Base-by-base conservation (phyloP, 2,797 vertebrate genomes). In the Acipenser transmontanus region DNA sequence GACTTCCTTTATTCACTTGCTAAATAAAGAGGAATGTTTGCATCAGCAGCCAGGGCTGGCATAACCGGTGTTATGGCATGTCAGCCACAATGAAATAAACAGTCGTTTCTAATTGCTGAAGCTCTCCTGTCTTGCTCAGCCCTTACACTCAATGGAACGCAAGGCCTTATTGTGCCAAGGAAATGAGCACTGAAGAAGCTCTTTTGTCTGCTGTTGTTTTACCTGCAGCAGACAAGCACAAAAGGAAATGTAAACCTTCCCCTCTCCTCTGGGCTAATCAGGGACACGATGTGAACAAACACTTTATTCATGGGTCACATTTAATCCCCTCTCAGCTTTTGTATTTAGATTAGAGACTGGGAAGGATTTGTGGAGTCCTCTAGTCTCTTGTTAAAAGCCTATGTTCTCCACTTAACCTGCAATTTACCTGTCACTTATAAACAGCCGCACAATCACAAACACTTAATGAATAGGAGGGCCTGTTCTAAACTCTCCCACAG, bases 261-360 rank as follows among this genome's bases (percentile, higher is more conserved):
- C 81, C 86, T 87, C 83, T 78, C 76, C 83, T 84, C 82, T 87
- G 63, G 79, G 85, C 86, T 82, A 77, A 84, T 68, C 83, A 80
- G 79, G 77, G 83, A 86, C 86, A 89, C 61, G 74, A 84, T 80
- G 83, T 82, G 88, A 91, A 91, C 88, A 92, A 93, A 91, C 86
- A 86, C 82, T 86, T 84, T 83, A 91, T 91, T 91, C 61, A 74
- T 82, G 87, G 93, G 92, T 93, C 92, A 92, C 82, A 93, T 94
- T 95, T 93, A 94, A 94, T 92, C 92, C 91, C 81, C 82, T 34
- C 89, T 89, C 87, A 82, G 81, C 91, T 91, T 95, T 95, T 94
- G 92, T 94, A 90, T 93, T 93, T 89, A 94, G 93, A 95, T 95
- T 94, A 93, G 89, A 94, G 92, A 90, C 89, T 91, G 88, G 92